Evolutionary conservation across 2,797 vertebrate species (phyloP), one percentile per base, ranked within the genome.

Genomic region (Betta splendens): DNA sequence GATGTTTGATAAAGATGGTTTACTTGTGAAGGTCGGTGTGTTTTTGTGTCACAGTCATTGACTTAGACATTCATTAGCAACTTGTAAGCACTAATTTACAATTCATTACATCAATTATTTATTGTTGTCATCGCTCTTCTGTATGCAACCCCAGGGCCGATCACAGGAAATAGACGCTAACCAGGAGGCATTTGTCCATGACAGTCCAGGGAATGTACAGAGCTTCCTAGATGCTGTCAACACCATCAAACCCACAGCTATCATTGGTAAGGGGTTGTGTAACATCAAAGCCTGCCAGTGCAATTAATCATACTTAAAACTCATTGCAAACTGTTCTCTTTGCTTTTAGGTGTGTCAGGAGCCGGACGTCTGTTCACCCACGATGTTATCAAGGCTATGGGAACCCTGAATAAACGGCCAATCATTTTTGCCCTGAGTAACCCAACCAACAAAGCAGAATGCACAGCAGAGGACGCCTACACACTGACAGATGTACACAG

Each of bases 391-490:
- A 93, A 79, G 75, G 78, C 93, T 5, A 98, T 99, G 96, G 95
- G 90, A 8, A 36, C 80, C 2, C 88, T 96, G 67, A 99, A 99
- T 9, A 91, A 98, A 52, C 87, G 89, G 0, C 97, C 97, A 22
- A 91, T 99, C 23, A 94, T 99, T 57, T 98, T 99, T 59, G 96
- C 97, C 1, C 89, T 99, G 5, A 99, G 97, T 72, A 99, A 98
- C 84, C 97, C 97, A 2, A 99, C 97, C 0, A 85, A 33, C 4
- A 94, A 96, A 81, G 96, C 96, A 0, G 97, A 99, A 59, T 99
- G 97, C 85, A 98, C 95, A 0, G 95, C 97, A 0, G 95, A 98
- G 81, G 96, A 99, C 0, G 97, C 97, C 0, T 99, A 99, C 65
- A 93, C 85, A 0, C 66, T 95, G 20, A 98, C 96, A 3, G 89